Base-by-base conservation (phyloP, 2,888 invertebrate species). In the Platypus cylindrus region DNA sequence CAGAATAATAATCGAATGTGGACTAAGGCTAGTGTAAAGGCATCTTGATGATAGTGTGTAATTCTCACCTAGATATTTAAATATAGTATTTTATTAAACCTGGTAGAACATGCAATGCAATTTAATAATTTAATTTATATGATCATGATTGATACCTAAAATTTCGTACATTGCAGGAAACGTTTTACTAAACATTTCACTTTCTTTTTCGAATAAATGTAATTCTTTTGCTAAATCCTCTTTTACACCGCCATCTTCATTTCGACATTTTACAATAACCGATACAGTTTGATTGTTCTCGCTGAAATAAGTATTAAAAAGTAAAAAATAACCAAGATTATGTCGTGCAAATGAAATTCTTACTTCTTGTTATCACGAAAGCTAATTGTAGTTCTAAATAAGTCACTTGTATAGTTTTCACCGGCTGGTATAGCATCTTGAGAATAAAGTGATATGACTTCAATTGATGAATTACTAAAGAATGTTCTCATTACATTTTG, bases 191-290 rank as follows among this genome's bases (percentile, higher is more conserved):
- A 53, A 67, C 56, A 67, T 64, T 44, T 61, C 58, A 14, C 58
- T 58, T 48, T 67, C 66, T 22, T 60, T 62, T 41, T 59, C 51
- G 47, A 64, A 66, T 5, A 65, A 59, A 2, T 63, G 58, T 18
- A 63, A 25, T 12, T 63, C 66, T 49, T 53, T 65, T 22, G 64
- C 57, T 22, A 65, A 57, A 5, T 54, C 50, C 24, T 60, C 59
- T 13, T 68, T 68, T 5, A 56, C 50, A 3, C 62, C 47, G 16
- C 48, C 50, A 14, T 53, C 54, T 32, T 53, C 51, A 9, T 54
- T 53, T 25, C 50, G 50, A 33, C 51, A 51, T 54, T 59, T 59
- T 14, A 58, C 45, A 26, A 59, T 55, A 7, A 58, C 43, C 0
- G 56, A 54, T 20, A 55, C 43, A 3, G 42, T 38, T 26, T 52